phyloP scores from a whole-genome alignment of 2,113 vertebrate genomes.

The Atrichornis clamosus region DNA sequence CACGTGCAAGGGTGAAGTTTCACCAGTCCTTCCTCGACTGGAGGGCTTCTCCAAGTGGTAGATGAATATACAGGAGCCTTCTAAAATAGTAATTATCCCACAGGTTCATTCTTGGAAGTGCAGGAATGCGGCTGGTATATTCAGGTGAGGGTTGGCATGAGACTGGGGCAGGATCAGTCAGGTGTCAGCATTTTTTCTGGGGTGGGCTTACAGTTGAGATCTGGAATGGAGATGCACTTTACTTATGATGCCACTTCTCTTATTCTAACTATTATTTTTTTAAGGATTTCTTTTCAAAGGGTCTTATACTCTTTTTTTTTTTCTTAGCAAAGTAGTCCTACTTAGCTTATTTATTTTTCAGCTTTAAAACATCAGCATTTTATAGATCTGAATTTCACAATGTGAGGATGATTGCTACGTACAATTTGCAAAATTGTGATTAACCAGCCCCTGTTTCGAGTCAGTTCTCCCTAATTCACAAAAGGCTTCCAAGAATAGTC shows the following conservation, averaged over 20 bases:
- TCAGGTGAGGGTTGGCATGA: slow-evolving; percentile 37
- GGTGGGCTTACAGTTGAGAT: neutral
- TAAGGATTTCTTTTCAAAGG: slow-evolving; percentile 66
- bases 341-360: slow-evolving; percentile 79
- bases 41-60: neutral
- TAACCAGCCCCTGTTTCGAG: slow-evolving; percentile 79
- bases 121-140: neutral
- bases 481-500: slow-evolving; percentile 82
- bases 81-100: neutral
- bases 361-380: slow-evolving; percentile 80
- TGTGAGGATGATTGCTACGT: slow-evolving; percentile 81
- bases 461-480: slow-evolving; percentile 78
- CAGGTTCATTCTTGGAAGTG: neutral
- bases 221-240: neutral
- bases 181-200: neutral
- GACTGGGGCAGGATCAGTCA: neutral
- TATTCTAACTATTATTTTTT: slow-evolving; percentile 43
- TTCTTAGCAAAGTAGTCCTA: slow-evolving; percentile 64
- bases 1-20: neutral
- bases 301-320: slow-evolving; percentile 50
- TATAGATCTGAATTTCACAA: slow-evolving; percentile 81
- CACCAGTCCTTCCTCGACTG: neutral
- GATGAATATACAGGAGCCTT: neutral
- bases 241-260: slow-evolving; percentile 17
- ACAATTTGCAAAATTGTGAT: slow-evolving; percentile 83